Percentiles rank a stretch among this genome's conserved stretches.
Evolutionary conservation across 2,797 vertebrate species (phyloP).

Genomic region (Sebastes vulpes): DNA sequence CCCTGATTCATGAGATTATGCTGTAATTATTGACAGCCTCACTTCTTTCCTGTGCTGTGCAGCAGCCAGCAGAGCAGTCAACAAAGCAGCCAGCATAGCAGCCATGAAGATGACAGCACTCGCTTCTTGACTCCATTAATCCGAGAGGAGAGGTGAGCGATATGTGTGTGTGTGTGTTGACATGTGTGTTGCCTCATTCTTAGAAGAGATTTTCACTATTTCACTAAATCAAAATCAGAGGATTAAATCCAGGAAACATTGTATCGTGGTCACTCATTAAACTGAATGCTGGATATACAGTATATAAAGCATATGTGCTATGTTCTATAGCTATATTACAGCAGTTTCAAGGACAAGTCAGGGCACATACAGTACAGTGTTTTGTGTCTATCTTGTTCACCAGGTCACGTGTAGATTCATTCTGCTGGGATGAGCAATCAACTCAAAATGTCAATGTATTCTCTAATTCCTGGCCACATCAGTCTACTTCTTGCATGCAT

Average conservation of each 20-base stretch:
- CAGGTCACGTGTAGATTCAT: neutral
- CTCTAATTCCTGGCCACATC: neutral
- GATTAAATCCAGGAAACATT: neutral
- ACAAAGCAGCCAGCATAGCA: conserved; percentile 92
- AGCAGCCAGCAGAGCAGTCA: conserved; percentile 87
- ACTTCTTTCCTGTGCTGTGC: conserved; percentile 42
- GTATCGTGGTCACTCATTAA: neutral
- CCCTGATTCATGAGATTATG: neutral
- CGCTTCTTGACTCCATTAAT: conserved; percentile 91
- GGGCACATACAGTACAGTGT: no score
- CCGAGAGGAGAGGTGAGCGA: conserved; percentile 87
- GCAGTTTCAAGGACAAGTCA: neutral
- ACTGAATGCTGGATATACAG: neutral
- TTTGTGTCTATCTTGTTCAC: neutral
- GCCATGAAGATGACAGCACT: conserved; percentile 91
- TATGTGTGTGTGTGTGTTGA: neutral
- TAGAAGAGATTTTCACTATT: no score
- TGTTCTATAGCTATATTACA: neutral
- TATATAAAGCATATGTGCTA: neutral
- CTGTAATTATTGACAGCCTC: neutral
- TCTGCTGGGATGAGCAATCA: neutral
- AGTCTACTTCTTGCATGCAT: neutral
- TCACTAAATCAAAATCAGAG: neutral
- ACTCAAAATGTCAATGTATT: conserved; percentile 3
- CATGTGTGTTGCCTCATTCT: neutral